A percentile compares a stretch with the other conserved stretches of the same genome.
Conservation (phyloP, 2,113 vertebrate species). For the Hymenochirus boettgeri region DNA sequence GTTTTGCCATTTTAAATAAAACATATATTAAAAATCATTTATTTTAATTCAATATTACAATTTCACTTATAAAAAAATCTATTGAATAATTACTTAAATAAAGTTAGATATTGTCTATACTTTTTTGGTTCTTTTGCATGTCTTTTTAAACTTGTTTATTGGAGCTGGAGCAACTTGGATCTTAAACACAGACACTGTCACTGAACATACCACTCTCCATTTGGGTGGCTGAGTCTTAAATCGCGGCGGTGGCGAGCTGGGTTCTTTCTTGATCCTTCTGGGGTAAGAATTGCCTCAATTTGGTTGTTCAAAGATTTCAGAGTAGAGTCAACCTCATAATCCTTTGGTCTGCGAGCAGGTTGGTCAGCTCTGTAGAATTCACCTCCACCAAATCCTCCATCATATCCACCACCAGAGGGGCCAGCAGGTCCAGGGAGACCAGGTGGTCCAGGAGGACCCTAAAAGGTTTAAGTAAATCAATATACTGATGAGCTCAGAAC, state of each 20-base stretch:
- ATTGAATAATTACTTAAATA: no score
- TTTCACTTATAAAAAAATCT: no score
- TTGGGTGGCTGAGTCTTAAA: constrained; percentile 89
- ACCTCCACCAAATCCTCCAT: constrained; percentile 80
- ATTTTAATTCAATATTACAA: no score
- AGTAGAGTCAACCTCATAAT: constrained; percentile 95
- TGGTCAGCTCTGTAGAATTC: constrained; percentile 94
- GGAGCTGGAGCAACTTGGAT: no score
- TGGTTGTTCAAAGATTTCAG: constrained; percentile 95
- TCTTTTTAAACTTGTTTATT: no score
- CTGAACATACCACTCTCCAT: constrained; percentile 88
- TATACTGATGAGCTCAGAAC: no score
- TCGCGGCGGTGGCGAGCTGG: constrained; percentile 95
- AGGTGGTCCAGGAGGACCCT: constrained; percentile 90
- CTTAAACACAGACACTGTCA: no score
- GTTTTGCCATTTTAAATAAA: no score
- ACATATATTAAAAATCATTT: no score
- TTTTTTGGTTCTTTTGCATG: no score
- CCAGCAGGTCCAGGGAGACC: constrained; percentile 86
- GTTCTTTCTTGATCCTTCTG: constrained; percentile 96
- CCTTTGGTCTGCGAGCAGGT: constrained; percentile 92
- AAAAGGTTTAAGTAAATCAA: neutral
- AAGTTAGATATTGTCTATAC: no score
- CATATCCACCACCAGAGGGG: constrained; percentile 82
- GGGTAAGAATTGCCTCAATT: constrained; percentile 90